Percentiles rank a stretch among this genome's conserved stretches.
These are phyloP conservation scores for Loxodonta africana DNA, from an alignment of 2,113 vertebrate species.

Conservation along the genomic window DNA sequence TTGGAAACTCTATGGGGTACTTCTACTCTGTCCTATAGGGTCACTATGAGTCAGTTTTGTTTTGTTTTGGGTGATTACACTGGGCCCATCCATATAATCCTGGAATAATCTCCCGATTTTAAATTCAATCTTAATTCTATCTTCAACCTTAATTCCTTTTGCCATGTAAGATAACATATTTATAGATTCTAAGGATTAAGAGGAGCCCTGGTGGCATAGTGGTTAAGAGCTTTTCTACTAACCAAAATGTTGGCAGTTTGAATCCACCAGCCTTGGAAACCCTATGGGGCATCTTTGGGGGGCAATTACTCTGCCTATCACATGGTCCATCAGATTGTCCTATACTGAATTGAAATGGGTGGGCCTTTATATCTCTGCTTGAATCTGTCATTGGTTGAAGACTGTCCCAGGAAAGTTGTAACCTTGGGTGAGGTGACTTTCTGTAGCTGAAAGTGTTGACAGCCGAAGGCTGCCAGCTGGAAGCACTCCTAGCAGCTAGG, in stretches of 20 bases:
- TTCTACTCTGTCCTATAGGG: too few species aligned
- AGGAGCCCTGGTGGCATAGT: too few species aligned
- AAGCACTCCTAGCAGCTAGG: neutral
- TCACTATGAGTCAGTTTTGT: too few species aligned
- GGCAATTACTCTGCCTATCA: neutral
- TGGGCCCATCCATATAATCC: neutral
- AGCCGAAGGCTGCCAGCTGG: neutral
- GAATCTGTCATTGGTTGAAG: neutral
- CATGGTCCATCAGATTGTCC: neutral
- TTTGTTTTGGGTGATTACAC: neutral
- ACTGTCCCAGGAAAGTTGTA: neutral
- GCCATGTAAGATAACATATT: too few species aligned
- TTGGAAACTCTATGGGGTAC: too few species aligned
- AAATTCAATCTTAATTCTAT: too few species aligned
- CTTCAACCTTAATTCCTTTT: too few species aligned
- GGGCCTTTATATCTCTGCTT: neutral
- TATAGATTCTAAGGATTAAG: too few species aligned
- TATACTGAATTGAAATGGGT: neutral
- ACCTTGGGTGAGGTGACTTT: neutral
- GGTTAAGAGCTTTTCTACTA: too few species aligned
- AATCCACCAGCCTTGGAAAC: too few species aligned
- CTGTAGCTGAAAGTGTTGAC: neutral
- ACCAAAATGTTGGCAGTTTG: too few species aligned
- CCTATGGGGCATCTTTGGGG: neutral
- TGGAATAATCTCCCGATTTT: neutral